Evolutionary conservation across 2,113 vertebrate genomes (phyloP).

Genomic region (Rhinoderma darwinii): DNA sequence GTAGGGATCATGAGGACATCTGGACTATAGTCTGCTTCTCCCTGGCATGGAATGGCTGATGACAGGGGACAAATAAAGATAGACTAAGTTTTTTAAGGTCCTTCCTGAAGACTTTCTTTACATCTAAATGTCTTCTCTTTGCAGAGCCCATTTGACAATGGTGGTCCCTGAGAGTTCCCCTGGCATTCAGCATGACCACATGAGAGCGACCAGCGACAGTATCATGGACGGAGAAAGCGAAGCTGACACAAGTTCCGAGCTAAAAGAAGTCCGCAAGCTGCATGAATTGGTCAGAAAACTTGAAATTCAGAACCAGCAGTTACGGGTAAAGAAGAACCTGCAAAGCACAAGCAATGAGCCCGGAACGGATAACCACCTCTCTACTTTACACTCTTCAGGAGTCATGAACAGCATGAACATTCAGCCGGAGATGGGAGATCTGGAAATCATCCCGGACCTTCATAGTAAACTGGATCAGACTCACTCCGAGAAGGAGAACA

Average conservation of each 20-base stretch:
- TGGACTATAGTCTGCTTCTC: no score
- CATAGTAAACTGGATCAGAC: conserved; percentile 64
- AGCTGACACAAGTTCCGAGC: conserved; percentile 72
- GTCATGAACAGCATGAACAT: conserved; percentile 68
- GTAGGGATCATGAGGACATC: no score
- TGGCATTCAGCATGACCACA: conserved; percentile 73
- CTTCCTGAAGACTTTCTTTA: no score
- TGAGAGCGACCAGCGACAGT: conserved; percentile 65
- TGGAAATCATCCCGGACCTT: conserved; percentile 68
- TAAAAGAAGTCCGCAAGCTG: conserved; percentile 87
- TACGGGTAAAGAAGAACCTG: conserved; percentile 70
- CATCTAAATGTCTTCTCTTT: neutral
- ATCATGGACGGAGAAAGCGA: conserved; percentile 67
- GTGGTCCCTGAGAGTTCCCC: conserved; percentile 83
- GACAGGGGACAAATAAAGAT: no score
- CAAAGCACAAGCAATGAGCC: conserved; percentile 56
- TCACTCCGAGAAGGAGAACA: conserved; percentile 66
- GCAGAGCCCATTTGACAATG: conserved; percentile 71
- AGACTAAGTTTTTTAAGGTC: no score
- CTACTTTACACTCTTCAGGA: conserved; percentile 62
- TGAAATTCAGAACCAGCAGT: conserved; percentile 87
- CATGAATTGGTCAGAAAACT: conserved; percentile 85
- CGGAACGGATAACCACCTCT: conserved; percentile 65
- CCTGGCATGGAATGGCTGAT: no score
- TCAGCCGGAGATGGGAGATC: conserved; percentile 57